Base-by-base conservation (phyloP, 2,888 invertebrate species). In the Cotesia congregata region DNA sequence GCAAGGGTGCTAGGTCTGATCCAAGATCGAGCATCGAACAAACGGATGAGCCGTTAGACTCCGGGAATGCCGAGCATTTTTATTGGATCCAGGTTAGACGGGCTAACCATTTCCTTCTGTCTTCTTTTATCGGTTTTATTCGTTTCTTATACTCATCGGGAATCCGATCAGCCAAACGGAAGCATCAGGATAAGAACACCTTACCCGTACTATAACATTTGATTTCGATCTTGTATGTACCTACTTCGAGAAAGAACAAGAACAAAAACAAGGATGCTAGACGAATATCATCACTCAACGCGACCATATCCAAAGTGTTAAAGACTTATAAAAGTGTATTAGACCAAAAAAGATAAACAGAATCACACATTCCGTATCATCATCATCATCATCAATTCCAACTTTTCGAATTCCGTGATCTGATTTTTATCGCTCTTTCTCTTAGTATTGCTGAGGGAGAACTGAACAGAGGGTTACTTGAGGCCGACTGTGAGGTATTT, bases 1-100 rank as follows among this genome's bases (percentile, higher is more conserved):
- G 61, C 60, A 77, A 60, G 73, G 74, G 65, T 77, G 72, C 68
- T 60, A 74, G 64, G 67, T 78, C 77, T 77, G 74, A 77, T 78
- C 77, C 77, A 74, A 77, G 78, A 78, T 77, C 72, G 80, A 82
- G 79, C 80, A 80, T 82, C 80, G 82, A 78, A 81, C 85, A 83
- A 84, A 83, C 85, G 84, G 84, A 83, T 83, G 87, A 86, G 87
- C 87, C 87, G 88, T 86, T 88, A 87, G 85, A 83, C 83, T 82
- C 81, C 79, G 85, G 85, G 88, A 89, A 89, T 89, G 86, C 82
- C 83, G 86, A 82, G 85, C 87, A 89, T 89, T 89, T 89, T 87
- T 86, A 86, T 87, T 87, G 85, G 86, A 85, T 86, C 83, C 80
- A 78, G 72, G 74, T 71, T 70, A 74, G 74, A 77, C 75, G 77